Conservation (phyloP, 2,113 vertebrate species). For the Maccullochella peelii region DNA sequence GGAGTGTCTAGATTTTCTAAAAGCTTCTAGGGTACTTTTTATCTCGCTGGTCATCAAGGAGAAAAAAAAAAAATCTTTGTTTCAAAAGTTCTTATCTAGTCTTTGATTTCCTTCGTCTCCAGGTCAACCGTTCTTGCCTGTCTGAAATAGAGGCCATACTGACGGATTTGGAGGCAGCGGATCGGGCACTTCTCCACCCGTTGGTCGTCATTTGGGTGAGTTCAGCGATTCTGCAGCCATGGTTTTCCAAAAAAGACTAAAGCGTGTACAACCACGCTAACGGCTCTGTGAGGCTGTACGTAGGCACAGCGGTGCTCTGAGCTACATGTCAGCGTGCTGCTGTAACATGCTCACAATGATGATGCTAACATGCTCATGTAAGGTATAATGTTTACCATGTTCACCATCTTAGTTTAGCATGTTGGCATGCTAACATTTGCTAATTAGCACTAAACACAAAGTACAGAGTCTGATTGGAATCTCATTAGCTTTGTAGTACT, state of each 20-base stretch:
- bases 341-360: too few species aligned
- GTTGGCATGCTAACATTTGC: neutral
- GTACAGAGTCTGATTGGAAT: too few species aligned
- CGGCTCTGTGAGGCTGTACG: neutral
- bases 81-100: neutral
- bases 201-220: slow-evolving; percentile 83
- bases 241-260: neutral
- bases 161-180: slow-evolving; percentile 51
- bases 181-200: slow-evolving; percentile 75
- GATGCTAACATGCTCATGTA: neutral
- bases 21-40: neutral
- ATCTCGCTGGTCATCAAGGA: neutral
- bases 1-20: neutral
- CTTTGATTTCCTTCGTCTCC: slow-evolving; percentile 17
- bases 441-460: too few species aligned
- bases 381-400: too few species aligned
- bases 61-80: neutral
- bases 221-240: neutral
- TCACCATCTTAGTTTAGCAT: too few species aligned
- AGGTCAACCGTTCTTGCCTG: slow-evolving; percentile 62
- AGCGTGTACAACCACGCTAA: neutral
- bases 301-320: too few species aligned
- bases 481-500: neutral
- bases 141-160: slow-evolving; percentile 64
- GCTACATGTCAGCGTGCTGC: neutral